Conservation (phyloP, 2,888 invertebrate genomes). For the Seira musarum region DNA sequence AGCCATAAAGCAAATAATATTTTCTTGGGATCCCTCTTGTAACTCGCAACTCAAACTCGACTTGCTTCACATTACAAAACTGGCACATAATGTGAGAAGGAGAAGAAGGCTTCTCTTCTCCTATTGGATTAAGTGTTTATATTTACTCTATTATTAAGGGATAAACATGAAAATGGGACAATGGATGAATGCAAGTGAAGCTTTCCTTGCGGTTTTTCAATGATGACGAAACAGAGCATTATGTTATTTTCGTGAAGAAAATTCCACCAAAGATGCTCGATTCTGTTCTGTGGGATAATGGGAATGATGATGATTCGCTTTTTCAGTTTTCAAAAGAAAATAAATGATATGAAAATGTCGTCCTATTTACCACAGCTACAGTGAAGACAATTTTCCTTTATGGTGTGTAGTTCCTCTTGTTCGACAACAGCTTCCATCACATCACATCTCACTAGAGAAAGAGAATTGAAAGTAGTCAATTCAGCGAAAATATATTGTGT, state of each 20-base stretch:
- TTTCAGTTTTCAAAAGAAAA: neutral
- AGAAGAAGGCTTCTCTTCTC: neutral
- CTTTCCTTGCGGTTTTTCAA: neutral
- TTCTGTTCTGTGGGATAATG: neutral
- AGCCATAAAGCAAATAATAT: neutral
- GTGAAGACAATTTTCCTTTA: neutral
- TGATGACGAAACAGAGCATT: too few species aligned
- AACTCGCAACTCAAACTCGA: neutral
- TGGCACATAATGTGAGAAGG: neutral
- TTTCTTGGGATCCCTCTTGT: neutral
- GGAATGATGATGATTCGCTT: neutral
- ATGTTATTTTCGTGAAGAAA: too few species aligned
- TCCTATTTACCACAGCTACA: too few species aligned
- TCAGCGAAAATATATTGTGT: neutral
- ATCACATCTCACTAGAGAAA: neutral
- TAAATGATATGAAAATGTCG: neutral
- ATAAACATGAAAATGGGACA: neutral
- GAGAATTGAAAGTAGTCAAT: neutral
- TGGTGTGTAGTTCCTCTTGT: neutral
- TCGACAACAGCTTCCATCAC: neutral
- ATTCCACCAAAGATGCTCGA: too few species aligned
- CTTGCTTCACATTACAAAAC: neutral
- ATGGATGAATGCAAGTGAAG: neutral
- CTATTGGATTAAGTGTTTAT: neutral
- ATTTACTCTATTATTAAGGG: neutral